Percentiles rank a stretch among this genome's conserved stretches.
These are phyloP conservation scores for Melanotaenia maccullochi DNA, from an alignment of 2,797 vertebrate species.

Conservation along the genomic window DNA sequence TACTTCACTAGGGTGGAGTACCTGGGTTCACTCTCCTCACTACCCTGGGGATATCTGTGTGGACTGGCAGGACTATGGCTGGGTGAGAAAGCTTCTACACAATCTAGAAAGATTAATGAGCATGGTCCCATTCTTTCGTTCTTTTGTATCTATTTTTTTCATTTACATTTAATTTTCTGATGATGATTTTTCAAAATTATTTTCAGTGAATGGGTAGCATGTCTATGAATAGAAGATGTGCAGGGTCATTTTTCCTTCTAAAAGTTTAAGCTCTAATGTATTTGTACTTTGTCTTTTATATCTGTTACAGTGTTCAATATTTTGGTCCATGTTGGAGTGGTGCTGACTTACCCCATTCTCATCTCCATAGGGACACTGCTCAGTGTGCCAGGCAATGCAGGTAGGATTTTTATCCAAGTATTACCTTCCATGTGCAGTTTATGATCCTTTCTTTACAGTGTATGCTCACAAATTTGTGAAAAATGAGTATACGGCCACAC, in stretches of 20 bases:
- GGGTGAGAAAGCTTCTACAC: slow-evolving; percentile 79
- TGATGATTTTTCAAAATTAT: background rate
- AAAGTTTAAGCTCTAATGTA: background rate
- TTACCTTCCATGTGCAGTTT: slow-evolving; percentile 5
- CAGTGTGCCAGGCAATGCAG: slow-evolving; percentile 98
- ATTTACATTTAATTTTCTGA: background rate
- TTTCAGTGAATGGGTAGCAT: background rate
- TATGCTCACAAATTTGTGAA: slow-evolving; percentile 26
- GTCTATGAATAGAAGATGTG: background rate
- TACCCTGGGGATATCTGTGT: slow-evolving; percentile 97
- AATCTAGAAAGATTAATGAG: background rate
- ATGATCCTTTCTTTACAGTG: background rate
- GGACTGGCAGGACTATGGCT: slow-evolving; percentile 96
- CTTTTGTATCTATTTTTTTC: background rate
- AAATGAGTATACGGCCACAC: slow-evolving; percentile 38
- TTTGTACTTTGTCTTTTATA: background rate
- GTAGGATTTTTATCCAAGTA: slow-evolving; percentile 69
- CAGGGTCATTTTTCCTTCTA: background rate
- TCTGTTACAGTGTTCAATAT: slow-evolving; percentile 92
- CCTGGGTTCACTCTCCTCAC: slow-evolving; percentile 93
- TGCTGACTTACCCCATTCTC: slow-evolving; percentile 96
- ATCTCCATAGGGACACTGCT: slow-evolving; percentile 98
- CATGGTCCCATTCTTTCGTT: background rate
- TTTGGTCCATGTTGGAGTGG: slow-evolving; percentile 94
- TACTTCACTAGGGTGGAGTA: slow-evolving; percentile 97